Evolutionary conservation across 2,797 vertebrate genomes (phyloP).

Genomic region (Antrozous pallidus): DNA sequence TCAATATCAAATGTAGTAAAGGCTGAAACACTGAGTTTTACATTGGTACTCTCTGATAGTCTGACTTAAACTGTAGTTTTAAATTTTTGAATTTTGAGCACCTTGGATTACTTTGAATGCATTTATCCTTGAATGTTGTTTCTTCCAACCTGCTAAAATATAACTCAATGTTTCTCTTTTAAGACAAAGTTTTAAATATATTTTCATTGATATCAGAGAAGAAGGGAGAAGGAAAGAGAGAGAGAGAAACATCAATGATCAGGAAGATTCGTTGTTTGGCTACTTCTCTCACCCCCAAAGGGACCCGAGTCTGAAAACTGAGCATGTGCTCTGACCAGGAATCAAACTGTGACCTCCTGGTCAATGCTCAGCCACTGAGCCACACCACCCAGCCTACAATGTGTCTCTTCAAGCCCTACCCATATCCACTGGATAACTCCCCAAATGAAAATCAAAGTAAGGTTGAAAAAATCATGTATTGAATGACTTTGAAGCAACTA

Average conservation of each 20-base stretch:
- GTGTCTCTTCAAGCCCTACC: neutral
- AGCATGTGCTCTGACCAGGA: too few relatives aligned
- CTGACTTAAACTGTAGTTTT: neutral
- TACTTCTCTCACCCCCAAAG: too few relatives aligned
- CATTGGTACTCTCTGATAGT: neutral
- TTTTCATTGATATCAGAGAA: too few relatives aligned
- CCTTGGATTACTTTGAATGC: neutral
- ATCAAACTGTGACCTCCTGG: too few relatives aligned
- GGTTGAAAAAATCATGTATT: neutral
- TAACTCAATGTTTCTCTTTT: neutral
- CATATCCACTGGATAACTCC: neutral
- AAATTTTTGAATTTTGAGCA: conserved; percentile 7
- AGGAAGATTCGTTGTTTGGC: too few relatives aligned
- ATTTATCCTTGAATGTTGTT: neutral
- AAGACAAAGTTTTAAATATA: too few relatives aligned
- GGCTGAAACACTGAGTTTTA: neutral
- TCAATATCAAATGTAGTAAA: neutral
- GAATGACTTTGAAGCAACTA: neutral
- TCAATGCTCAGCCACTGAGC: too few relatives aligned
- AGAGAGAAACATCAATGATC: too few relatives aligned
- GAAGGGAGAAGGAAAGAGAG: too few relatives aligned
- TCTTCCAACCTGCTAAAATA: neutral
- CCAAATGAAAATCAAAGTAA: neutral
- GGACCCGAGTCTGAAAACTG: too few relatives aligned
- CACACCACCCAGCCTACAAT: neutral